These are phyloP conservation scores for Syngnathus floridae DNA, from an alignment of 2,113 vertebrate genomes.

Conservation along the genomic window DNA sequence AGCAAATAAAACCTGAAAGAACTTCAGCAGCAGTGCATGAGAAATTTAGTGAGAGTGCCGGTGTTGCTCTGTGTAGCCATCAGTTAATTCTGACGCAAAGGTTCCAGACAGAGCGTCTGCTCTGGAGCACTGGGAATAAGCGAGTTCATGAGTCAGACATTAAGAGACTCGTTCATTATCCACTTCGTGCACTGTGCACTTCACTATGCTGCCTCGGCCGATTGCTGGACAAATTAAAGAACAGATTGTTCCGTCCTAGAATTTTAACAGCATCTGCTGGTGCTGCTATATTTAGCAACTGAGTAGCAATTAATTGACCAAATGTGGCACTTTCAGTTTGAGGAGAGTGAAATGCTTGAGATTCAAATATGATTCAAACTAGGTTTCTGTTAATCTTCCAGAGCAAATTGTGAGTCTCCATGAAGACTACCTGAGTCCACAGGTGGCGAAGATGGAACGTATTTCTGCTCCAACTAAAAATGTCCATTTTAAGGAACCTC, in stretches of 20 bases:
- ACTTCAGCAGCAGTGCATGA: background rate
- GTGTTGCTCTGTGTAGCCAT: conserved; percentile 9
- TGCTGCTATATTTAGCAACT: conserved; percentile 20
- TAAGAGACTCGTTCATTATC: conserved; percentile 58
- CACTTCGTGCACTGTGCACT: conserved; percentile 9
- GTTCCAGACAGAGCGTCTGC: conserved; percentile 24
- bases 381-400: conserved; percentile 10
- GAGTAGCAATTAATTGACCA: conserved; percentile 19
- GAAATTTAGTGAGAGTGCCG: background rate
- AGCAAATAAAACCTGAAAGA: background rate
- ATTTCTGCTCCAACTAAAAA: conserved; percentile 57
- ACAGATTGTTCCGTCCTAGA: conserved; percentile 20
- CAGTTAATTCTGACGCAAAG: conserved; percentile 25
- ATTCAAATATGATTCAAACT: background rate
- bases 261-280: conserved; percentile 3
- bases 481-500: conserved; percentile 75
- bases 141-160: conserved; percentile 54
- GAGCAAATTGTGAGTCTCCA: conserved; percentile 63
- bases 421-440: conserved; percentile 81
- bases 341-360: background rate
- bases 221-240: conserved; percentile 22
- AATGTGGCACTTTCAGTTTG: conserved; percentile 11
- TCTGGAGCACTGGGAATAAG: conserved; percentile 30
- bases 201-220: background rate
- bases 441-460: conserved; percentile 80